Conservation (phyloP, 2,113 vertebrate species). For the Alexandromys fortis region DNA sequence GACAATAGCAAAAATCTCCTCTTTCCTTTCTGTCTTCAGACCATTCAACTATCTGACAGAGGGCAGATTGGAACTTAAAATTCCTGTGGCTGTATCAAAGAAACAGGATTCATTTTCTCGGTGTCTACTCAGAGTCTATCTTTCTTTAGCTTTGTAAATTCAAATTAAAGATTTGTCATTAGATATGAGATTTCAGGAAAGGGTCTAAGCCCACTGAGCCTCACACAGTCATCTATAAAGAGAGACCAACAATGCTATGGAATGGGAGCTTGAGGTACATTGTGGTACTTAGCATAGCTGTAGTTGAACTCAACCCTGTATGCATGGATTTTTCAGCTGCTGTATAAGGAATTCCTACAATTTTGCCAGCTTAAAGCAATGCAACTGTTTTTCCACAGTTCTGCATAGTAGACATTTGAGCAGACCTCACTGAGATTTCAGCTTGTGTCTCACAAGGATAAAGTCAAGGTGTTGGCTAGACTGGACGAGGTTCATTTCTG, state of each 20-base stretch:
- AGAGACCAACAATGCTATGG: background rate
- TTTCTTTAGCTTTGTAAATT: background rate
- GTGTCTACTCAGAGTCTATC: background rate
- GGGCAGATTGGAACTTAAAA: background rate
- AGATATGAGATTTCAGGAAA: background rate
- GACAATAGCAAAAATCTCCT: background rate
- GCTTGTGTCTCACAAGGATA: background rate
- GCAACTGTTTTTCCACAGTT: background rate
- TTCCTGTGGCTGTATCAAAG: slow-evolving; percentile 1
- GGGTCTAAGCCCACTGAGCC: background rate
- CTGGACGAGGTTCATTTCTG: background rate
- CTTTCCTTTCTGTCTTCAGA: background rate
- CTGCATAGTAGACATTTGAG: background rate
- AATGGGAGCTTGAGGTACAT: background rate
- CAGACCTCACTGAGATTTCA: background rate
- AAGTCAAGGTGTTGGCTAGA: background rate
- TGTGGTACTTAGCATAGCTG: background rate
- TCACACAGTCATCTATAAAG: background rate
- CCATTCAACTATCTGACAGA: background rate
- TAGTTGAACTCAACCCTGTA: background rate
- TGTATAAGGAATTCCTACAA: background rate
- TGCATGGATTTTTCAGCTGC: background rate
- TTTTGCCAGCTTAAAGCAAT: background rate
- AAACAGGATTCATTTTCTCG: background rate
- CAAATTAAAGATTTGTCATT: slow-evolving; percentile 4